Percentiles rank a stretch among this genome's conserved stretches.
Evolutionary conservation across 1,140 invertebrate genomes (phyloP).

Genomic region (Drosophila navojoa): DNA sequence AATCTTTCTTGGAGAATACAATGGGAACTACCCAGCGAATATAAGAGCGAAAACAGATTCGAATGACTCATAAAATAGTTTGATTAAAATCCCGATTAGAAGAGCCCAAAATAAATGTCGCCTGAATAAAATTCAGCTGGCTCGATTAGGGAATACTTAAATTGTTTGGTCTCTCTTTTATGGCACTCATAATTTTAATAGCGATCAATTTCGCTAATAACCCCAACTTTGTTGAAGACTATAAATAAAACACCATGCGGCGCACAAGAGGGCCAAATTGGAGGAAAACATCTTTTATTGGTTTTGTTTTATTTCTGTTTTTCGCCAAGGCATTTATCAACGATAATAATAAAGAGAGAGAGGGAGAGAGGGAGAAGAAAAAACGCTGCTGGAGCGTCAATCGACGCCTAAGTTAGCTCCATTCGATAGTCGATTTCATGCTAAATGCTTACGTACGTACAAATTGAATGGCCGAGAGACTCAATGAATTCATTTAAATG

Average conservation of each 20-base stretch:
- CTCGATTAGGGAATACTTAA: constrained; percentile 60
- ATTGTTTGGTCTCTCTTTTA: constrained; percentile 54
- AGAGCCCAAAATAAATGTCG: constrained; percentile 37
- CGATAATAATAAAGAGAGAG: constrained; percentile 4
- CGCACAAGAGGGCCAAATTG: constrained; percentile 13
- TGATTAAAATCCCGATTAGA: constrained; percentile 72
- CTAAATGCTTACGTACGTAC: constrained; percentile 67
- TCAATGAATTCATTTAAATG: constrained; percentile 80
- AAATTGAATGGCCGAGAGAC: constrained; percentile 73
- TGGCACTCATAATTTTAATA: constrained; percentile 57
- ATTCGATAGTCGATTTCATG: constrained; percentile 46
- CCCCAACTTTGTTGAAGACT: constrained; percentile 65
- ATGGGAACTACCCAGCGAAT: too few species aligned
- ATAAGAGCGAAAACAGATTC: too few species aligned
- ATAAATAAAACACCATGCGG: constrained; percentile 10
- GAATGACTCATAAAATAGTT: not conserved
- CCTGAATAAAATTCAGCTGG: constrained; percentile 39
- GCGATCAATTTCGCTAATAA: constrained; percentile 77
- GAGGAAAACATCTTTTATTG: constrained; percentile 31
- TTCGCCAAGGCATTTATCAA: constrained; percentile 62
- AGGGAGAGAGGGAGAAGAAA: not conserved
- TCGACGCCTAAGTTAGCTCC: constrained; percentile 46
- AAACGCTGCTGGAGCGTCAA: constrained; percentile 41
- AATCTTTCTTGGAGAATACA: too few species aligned
- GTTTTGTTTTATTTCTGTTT: constrained; percentile 26